Conservation (phyloP, 2,113 vertebrate genomes). For the Hucho hucho region DNA sequence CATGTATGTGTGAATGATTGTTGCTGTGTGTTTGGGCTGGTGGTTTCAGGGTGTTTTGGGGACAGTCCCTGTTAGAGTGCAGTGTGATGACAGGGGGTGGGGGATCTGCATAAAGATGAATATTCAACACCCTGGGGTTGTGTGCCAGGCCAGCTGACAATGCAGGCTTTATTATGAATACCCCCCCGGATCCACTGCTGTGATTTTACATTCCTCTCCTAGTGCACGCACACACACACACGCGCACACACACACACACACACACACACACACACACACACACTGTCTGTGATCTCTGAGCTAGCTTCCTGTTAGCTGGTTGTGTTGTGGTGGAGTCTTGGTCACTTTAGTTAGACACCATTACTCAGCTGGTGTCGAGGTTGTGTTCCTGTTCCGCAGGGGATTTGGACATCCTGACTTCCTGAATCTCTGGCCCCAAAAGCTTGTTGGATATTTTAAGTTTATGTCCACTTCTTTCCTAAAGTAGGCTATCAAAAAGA, state of each 20-base stretch:
- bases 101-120: neutral
- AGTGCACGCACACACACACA: neutral
- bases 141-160: neutral
- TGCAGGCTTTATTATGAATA: neutral
- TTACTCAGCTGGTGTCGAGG: neutral
- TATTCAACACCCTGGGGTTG: neutral
- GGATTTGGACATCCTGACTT: neutral
- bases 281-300: neutral
- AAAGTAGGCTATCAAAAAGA: neutral
- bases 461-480: neutral
- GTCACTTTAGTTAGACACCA: neutral
- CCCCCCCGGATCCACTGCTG: neutral
- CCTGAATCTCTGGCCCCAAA: neutral
- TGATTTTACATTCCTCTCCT: neutral
- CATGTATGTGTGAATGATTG: no score
- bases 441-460: neutral
- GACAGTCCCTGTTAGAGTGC: no score
- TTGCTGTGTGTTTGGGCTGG: no score
- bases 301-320: neutral
- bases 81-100: no score
- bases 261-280: slow-evolving; percentile 12
- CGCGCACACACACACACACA: neutral
- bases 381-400: neutral
- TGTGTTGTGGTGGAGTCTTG: neutral
- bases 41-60: no score